These are phyloP conservation scores for Falco biarmicus DNA, from an alignment of 2,797 vertebrate species.

Conservation along the genomic window DNA sequence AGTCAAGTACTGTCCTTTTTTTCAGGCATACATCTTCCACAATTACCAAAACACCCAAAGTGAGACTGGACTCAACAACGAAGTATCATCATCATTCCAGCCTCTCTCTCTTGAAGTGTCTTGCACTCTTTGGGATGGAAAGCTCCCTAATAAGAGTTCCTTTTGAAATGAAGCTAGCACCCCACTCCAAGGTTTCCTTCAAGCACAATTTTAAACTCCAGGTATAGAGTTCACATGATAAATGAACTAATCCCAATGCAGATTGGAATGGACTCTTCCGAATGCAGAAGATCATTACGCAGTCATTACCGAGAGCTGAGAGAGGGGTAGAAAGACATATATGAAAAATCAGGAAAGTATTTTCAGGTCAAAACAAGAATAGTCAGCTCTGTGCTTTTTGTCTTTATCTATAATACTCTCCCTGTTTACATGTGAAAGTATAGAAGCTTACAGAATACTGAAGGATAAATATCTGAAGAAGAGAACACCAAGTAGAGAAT, in stretches of 20 bases:
- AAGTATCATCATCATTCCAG: background rate
- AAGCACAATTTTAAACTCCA: background rate
- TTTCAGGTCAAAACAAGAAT: background rate
- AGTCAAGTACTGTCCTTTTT: background rate
- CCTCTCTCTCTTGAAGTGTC: background rate
- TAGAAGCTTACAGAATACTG: background rate
- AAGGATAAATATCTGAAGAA: background rate
- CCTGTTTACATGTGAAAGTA: background rate
- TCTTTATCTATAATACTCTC: background rate
- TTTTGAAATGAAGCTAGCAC: background rate
- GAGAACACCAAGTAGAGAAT: background rate
- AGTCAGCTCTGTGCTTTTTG: background rate
- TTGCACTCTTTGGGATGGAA: background rate
- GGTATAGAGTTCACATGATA: background rate
- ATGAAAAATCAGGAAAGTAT: background rate
- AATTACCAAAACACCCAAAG: background rate
- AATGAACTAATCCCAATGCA: background rate
- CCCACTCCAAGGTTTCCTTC: background rate
- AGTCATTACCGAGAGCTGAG: background rate
- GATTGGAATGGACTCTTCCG: background rate
- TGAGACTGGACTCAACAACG: background rate
- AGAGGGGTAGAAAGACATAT: background rate
- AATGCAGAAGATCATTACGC: background rate
- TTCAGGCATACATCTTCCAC: background rate
- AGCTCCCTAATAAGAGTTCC: background rate